Percentiles rank a stretch among this genome's conserved stretches.
phyloP scores from a whole-genome alignment of 64 coral and sea anemone genomes.

The Porites lutea region DNA sequence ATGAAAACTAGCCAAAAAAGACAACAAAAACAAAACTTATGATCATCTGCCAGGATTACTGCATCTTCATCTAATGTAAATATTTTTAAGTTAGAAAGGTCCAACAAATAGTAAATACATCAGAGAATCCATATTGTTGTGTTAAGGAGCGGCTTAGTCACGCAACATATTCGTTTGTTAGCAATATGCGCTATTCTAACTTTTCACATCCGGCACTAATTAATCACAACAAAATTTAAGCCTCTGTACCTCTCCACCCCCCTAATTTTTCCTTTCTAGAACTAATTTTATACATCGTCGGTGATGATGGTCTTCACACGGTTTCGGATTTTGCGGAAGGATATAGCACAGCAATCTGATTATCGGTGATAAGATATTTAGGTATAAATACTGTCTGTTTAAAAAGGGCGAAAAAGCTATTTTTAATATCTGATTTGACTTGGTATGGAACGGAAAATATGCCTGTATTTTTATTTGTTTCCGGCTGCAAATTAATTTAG shows the following conservation, averaged over 20 bases:
- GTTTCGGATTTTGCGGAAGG: constrained; percentile 15
- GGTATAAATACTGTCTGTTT: background rate
- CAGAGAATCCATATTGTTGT: no score
- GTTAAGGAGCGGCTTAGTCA: no score
- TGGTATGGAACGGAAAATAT: background rate
- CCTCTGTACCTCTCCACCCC: no score
- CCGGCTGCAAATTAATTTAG: background rate
- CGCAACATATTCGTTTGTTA: no score
- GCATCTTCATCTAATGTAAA: background rate
- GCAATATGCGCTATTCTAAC: no score
- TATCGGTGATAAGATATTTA: background rate
- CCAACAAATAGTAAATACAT: no score
- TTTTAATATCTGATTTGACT: background rate
- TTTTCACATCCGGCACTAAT: no score
- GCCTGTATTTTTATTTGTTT: background rate
- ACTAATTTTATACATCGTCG: no score
- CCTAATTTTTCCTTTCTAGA: no score
- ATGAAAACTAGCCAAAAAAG: background rate
- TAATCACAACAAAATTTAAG: no score
- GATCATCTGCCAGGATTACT: background rate
- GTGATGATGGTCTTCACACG: background rate
- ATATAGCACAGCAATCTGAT: constrained; percentile 11
- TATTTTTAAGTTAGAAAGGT: background rate
- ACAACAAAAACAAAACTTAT: background rate
- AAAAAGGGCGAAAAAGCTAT: background rate